Conservation (phyloP, 1,140 invertebrate species). For the Magallana angulata region DNA sequence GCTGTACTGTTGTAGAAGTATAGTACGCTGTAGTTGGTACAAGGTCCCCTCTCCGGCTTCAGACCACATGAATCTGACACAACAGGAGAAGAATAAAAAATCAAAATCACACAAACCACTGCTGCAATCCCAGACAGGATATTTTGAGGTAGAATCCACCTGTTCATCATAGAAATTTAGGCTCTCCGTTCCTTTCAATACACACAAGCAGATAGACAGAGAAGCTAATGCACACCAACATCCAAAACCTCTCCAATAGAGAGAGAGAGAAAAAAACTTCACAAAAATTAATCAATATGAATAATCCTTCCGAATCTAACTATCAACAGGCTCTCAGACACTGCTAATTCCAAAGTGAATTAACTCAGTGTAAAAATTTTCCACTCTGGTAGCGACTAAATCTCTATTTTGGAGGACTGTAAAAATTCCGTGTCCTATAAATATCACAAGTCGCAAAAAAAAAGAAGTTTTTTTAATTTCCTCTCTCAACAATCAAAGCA, state of each 20-base stretch:
- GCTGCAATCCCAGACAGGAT: background rate
- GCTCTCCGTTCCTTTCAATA: background rate
- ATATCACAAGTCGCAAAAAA: constrained; percentile 15
- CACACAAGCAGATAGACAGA: background rate
- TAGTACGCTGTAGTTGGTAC: constrained; percentile 86
- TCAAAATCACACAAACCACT: background rate
- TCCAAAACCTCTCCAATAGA: constrained; percentile 1
- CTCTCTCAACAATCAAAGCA: background rate
- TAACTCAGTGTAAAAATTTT: constrained; percentile 24
- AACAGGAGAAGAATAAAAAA: constrained; percentile 16
- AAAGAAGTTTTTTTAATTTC: background rate
- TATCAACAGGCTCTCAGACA: constrained; percentile 26
- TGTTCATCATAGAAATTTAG: constrained; percentile 2
- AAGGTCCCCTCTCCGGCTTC: constrained; percentile 89
- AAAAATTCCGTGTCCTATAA: constrained; percentile 11
- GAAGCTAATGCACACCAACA: constrained; percentile 22
- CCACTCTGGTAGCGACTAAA: background rate
- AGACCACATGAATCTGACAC: constrained; percentile 82
- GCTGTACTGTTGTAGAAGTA: constrained; percentile 89
- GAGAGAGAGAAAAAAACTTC: constrained; percentile 13
- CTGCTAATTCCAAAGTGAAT: constrained; percentile 8
- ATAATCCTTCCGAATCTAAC: constrained; percentile 13
- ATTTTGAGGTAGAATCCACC: constrained; percentile 29
- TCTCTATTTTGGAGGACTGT: background rate
- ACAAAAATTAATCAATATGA: constrained; percentile 26